Conservation (phyloP, 1,140 invertebrate species). For the Drosophila tsacasi region DNA sequence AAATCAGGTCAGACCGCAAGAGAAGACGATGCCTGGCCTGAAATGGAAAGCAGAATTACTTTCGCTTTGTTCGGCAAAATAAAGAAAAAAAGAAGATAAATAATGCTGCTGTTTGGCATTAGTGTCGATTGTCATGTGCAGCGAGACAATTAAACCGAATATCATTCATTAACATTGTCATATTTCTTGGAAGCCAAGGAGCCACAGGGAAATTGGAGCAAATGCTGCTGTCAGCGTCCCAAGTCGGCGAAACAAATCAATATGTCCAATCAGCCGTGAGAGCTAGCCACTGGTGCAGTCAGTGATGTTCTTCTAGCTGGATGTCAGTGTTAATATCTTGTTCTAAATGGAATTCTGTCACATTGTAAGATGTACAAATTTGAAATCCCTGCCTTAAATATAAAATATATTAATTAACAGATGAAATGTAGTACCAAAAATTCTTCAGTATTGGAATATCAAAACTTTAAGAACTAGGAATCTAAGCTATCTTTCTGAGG, state of each 20-base stretch:
- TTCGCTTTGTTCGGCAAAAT: slow-evolving; percentile 61
- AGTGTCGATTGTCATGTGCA: slow-evolving; percentile 44
- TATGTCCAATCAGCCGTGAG: slow-evolving; percentile 70
- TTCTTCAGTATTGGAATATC: too few species aligned
- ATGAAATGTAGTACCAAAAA: too few species aligned
- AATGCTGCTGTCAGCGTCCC: slow-evolving; percentile 55
- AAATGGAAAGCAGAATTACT: slow-evolving; percentile 78
- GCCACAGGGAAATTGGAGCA: slow-evolving; percentile 71
- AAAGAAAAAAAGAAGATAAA: slow-evolving; percentile 13
- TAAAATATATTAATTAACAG: not conserved
- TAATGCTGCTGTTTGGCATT: slow-evolving; percentile 34
- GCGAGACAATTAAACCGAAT: slow-evolving; percentile 62
- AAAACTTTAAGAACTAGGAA: not conserved
- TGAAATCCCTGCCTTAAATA: too few species aligned
- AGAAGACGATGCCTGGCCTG: slow-evolving; percentile 40
- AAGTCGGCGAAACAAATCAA: slow-evolving; percentile 71
- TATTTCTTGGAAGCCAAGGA: slow-evolving; percentile 67
- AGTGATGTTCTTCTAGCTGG: slow-evolving; percentile 2
- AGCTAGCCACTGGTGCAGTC: slow-evolving; percentile 29
- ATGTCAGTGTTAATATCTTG: not conserved
- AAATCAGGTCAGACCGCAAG: slow-evolving; percentile 66
- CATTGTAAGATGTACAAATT: not conserved
- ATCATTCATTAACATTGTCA: slow-evolving; percentile 64
- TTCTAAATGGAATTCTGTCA: too few species aligned
- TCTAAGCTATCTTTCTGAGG: not conserved